These are phyloP conservation scores for Cygnus buccinator DNA, from an alignment of 2,113 vertebrate genomes.

Conservation along the genomic window DNA sequence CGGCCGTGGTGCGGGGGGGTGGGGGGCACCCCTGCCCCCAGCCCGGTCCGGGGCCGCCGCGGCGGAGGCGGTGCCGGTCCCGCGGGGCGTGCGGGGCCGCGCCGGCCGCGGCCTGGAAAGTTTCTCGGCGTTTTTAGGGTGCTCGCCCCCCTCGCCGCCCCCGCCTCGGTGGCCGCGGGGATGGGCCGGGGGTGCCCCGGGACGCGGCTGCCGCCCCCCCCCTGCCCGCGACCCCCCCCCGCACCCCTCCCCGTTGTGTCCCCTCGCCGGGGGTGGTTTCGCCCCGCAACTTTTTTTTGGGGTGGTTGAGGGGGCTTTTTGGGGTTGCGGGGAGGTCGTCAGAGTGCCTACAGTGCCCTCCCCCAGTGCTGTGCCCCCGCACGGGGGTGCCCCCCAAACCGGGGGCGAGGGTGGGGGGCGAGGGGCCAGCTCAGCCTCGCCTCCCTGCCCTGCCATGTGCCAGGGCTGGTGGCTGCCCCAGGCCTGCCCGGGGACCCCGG, in stretches of 20 bases:
- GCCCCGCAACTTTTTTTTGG: background rate
- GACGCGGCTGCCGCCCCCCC: background rate
- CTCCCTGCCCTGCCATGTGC: background rate
- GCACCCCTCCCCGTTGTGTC: background rate
- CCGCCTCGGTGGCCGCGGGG: background rate
- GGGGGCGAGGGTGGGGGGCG: background rate
- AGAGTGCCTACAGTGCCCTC: background rate
- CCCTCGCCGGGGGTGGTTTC: background rate
- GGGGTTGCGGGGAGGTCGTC: background rate
- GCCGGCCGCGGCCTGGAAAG: background rate
- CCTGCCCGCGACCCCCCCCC: background rate
- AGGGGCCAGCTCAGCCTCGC: background rate
- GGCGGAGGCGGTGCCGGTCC: constrained; percentile 23
- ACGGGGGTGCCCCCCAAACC: background rate
- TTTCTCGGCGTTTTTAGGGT: constrained; percentile 22
- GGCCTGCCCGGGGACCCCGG: background rate
- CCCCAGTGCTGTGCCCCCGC: background rate
- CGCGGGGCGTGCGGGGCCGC: background rate
- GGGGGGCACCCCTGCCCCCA: background rate
- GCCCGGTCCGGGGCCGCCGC: background rate
- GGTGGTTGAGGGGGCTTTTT: background rate
- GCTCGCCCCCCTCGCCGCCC: background rate
- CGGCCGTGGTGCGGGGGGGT: background rate
- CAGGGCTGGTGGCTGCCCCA: background rate
- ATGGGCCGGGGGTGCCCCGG: background rate